Evolutionary conservation across 2,888 invertebrate species (phyloP).

Genomic region (Achlya flavicornis): DNA sequence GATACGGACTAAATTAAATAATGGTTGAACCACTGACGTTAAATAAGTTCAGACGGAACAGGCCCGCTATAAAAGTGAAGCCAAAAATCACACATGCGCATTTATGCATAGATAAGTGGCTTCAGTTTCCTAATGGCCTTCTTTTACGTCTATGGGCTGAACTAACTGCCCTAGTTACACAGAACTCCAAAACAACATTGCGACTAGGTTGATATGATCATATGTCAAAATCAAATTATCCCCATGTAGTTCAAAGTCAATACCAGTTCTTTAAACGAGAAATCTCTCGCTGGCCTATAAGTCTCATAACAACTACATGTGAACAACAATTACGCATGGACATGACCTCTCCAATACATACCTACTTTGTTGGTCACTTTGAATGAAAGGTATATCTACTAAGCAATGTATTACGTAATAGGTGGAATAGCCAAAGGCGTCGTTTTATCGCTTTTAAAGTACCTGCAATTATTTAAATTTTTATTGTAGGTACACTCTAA

Average conservation of each 20-base stretch:
- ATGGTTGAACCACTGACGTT: not conserved
- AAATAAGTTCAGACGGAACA: not conserved
- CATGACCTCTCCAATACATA: conserved; percentile 3
- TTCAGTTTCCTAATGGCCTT: no score
- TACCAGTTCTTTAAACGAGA: not conserved
- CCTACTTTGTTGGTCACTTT: not conserved
- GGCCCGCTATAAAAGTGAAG: no score
- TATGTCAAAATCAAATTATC: not conserved
- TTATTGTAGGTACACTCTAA: not conserved
- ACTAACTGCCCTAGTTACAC: no score
- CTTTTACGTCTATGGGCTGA: no score
- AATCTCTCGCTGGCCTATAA: not conserved
- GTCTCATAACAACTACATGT: not conserved
- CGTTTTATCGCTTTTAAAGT: not conserved
- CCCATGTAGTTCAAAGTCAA: conserved; percentile 15
- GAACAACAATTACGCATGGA: not conserved
- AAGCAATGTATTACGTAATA: no score
- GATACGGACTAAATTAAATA: not conserved
- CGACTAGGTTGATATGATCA: not conserved
- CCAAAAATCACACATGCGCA: no score
- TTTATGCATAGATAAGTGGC: no score
- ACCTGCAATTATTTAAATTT: not conserved
- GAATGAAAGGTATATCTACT: no score
- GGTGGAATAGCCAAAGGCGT: not conserved
- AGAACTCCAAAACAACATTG: not conserved